Base-by-base conservation (phyloP, 2,113 vertebrate genomes). In the Tetrax tetrax region DNA sequence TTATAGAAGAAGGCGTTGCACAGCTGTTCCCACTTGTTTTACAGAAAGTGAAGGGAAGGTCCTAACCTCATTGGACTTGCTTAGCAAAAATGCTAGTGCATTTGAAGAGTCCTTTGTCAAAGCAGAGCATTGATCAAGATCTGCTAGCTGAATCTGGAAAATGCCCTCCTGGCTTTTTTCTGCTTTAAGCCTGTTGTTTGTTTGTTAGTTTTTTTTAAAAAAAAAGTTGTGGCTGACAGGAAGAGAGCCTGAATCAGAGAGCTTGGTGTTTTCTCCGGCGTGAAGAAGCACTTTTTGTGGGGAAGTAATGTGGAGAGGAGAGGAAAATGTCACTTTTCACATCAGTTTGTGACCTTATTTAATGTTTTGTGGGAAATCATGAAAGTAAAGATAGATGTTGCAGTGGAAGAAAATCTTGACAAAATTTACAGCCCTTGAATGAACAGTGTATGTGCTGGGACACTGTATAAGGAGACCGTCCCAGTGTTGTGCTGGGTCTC, bases 1-100 rank as follows among this genome's bases (percentile, higher is more conserved):
- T 64, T 8, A 0, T 0, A 12, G 53, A 28, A 81, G 68, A 2
- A 2, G 12, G 81, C 19, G 1, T 17, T 47, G 37, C 77, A 11
- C 47, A 57, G 70, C 64, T 53, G 29, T 17, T 64, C 47, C 35
- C 28, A 4, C 15, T 87, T 45, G 11, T 33, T 10, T 51, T 59
- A 31, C 41, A 38, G 70, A 43, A 54, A 66, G 74, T 19, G 38
- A 53, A 71, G 79, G 33, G 31, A 72, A 54, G 43, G 35, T 29
- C 75, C 48, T 17, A 28, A 21, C 54, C 33, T 48, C 41, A 13
- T 6, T 71, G 37, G 28, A 10, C 41, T 48, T 65, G 47, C 45
- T 85, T 56, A 75, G 60, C 23, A 43, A 29, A 56, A 72, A 22
- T 54, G 47, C 5, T 24, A 6, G 10, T 47, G 59, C 13, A 3